These are phyloP conservation scores for Sakesphorus luctuosus DNA, from an alignment of 2,113 vertebrate genomes.

Conservation along the genomic window DNA sequence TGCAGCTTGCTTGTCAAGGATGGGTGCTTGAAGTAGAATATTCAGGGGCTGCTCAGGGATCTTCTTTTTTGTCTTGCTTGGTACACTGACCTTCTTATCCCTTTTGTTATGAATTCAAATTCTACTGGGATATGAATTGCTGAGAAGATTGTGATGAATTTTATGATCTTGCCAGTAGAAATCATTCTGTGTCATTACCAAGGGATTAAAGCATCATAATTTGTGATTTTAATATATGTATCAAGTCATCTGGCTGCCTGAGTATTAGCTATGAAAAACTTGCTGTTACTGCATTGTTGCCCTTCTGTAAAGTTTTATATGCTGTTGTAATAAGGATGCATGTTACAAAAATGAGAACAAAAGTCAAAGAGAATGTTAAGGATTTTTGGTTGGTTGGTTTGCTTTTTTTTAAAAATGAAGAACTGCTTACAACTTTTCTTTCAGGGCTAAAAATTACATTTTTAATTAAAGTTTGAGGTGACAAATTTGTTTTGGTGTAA, in stretches of 20 bases:
- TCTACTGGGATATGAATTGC: not conserved
- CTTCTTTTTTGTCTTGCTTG: not conserved
- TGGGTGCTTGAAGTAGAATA: slow-evolving; percentile 22
- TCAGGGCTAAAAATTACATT: not conserved
- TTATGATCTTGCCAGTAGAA: not conserved
- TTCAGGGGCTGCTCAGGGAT: not conserved
- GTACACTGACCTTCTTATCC: not conserved
- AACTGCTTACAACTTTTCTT: not conserved
- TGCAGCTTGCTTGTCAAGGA: slow-evolving; percentile 5
- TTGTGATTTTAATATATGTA: not conserved
- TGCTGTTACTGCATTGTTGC: not conserved
- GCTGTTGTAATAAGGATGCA: not conserved
- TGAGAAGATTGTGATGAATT: not conserved
- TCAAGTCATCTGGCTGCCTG: not conserved
- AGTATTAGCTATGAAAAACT: not conserved
- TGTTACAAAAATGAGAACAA: not conserved
- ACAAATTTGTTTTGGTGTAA: not conserved
- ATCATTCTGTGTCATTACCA: not conserved
- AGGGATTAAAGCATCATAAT: not conserved
- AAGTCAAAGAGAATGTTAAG: not conserved
- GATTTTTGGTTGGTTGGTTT: not conserved
- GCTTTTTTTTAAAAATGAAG: not conserved
- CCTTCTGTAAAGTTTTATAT: not conserved
- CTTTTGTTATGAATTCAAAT: not conserved
- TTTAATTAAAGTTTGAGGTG: not conserved